Evolutionary conservation across 1,140 invertebrate genomes (phyloP), one percentile per base, ranked within the genome.

Genomic region (Lordiphosa stackelbergi): DNA sequence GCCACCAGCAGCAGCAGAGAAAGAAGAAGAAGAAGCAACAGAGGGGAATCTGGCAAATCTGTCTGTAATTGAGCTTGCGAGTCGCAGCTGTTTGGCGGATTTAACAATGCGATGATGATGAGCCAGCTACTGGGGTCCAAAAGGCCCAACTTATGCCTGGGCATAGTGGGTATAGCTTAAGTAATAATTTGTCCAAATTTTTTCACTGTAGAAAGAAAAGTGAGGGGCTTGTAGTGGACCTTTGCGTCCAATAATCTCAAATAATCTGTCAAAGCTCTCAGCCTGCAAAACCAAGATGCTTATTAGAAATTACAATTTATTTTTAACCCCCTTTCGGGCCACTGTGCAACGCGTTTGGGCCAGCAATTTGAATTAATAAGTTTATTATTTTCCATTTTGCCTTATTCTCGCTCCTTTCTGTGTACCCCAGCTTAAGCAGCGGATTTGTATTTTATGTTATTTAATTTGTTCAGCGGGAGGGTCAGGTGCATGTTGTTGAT

Each of bases 371-470:
- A 75, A 75, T 75, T 75, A 75, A 75, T 75, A 75, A 74, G 66
- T 75, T 62, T 75, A 75, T 75, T 75, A 75, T 75, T 66, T 75
- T 62, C 56, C 42, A 69, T 56, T 68, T 51, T 58, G 38, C 40
- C 53, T 53, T 45, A 60, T 69, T 52, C 57, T 9, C 8, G 35
- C 28, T 28, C 43, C 16, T 37, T 40, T 22, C 38, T 52, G 31
- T 41, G 42, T 53, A 11, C 11, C 24, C 13, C 52, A 41, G 41
- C 49, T 42, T 69, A 54, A 53, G 62, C 55, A 40, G 53, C 52
- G 69, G 73, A 78, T 77, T 78, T 78, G 69, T 75, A 53, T 78
- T 72, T 77, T 73, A 72, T 78, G 73, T 78, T 73, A 69, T 77
- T 72, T 77, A 64, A 77, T 77, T 77, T 77, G 66, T 63, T 56